Evolutionary conservation across 2,888 invertebrate genomes (phyloP), one percentile per base, ranked within the genome.

Genomic region (Geophilus truncorum): DNA sequence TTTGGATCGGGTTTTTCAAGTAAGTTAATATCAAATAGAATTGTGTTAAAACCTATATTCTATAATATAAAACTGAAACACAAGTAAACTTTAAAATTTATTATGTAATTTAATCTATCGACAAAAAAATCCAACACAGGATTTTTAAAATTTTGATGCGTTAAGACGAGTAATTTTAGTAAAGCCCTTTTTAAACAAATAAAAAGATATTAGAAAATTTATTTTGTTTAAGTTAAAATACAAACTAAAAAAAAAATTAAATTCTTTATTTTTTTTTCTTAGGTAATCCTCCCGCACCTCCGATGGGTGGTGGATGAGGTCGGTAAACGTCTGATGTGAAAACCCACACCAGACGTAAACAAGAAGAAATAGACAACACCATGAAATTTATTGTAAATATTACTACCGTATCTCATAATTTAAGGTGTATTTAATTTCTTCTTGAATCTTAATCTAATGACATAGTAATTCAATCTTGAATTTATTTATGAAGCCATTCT

Each of bases 291-390:
- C 18, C 40, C 3, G n/a, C 34, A 5, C 78, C 78, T 18, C 78
- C 78, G 23, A 45, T 78, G 78, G 78, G 45, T 18, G 45, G 51
- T 45, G 78, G 78, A 78, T 78, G 78, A 78, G 45, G 78, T 45
- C 10, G 78, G 23, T 78, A 78, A 45, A 30, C 45, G 51, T 28
- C 78, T 51, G 51, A 78, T 30, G 78, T 45, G 70, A 6, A 10
- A 15, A 6, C 7, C 0, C 28, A 70, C 25, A 10, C 28, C 28
- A 9, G 70, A 70, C 70, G 4, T 21, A 2, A 40, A 40, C 40
- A 40, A 57, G 10, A 57, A 28, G 28, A 12, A 28, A 70, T 28
- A 25, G 70, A 70, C 10, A n/a, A 25, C 10, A 10, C 25, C 1
- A 10, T 21, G 77, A 34, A 77, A 34, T 77, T 77, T 77, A 4